Evolutionary conservation across 2,113 vertebrate genomes (phyloP).

Genomic region (mouse (Mus musculus)): DNA sequence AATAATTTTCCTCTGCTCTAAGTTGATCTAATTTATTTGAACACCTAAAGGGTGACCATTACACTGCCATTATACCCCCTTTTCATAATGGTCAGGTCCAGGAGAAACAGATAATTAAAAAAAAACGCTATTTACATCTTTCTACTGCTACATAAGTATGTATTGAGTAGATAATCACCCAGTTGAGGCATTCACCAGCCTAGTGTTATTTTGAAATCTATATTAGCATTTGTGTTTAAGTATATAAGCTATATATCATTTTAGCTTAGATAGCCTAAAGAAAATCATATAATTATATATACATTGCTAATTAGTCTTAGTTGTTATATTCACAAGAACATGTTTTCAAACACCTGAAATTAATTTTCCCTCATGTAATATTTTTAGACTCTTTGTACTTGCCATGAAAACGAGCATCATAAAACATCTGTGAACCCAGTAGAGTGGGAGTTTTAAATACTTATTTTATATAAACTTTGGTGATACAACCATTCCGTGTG

Average conservation of each 20-base stretch:
- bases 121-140: no score
- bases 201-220: neutral
- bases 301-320: conserved; percentile 1
- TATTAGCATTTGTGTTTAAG: no score
- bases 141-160: neutral
- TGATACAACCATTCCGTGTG: conserved; percentile 21
- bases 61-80: neutral
- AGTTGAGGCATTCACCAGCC: neutral
- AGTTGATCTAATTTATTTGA: neutral
- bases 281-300: neutral
- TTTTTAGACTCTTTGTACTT: neutral
- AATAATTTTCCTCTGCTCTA: neutral
- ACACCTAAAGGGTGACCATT: neutral
- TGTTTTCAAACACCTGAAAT: conserved; percentile 28
- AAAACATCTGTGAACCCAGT: neutral
- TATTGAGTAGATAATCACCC: no score
- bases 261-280: neutral
- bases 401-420: neutral
- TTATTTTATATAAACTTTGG: conserved; percentile 19
- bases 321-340: neutral
- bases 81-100: neutral
- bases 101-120: neutral
- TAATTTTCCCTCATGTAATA: neutral
- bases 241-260: neutral
- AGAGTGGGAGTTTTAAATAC: neutral